Evolutionary conservation across 2,888 invertebrate species (phyloP).

Genomic region (Lochmaea crataegi): DNA sequence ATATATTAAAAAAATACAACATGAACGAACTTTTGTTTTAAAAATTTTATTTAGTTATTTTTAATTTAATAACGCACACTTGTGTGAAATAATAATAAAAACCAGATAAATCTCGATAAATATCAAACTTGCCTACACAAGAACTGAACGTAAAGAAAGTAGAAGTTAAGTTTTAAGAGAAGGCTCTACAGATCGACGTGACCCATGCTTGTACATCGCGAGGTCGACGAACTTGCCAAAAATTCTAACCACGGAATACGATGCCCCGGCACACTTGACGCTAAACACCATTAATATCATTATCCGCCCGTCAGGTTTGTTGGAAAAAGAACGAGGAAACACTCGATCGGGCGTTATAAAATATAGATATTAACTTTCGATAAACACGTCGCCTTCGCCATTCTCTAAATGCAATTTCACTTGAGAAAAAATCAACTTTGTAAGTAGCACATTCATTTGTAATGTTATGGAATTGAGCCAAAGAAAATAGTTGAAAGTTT

Average conservation of each 20-base stretch:
- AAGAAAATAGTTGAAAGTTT: too few species aligned
- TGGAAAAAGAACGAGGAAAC: slow-evolving; percentile 8
- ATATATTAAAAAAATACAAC: too few species aligned
- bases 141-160: neutral
- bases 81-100: neutral
- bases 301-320: slow-evolving; percentile 1
- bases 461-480: too few species aligned
- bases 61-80: too few species aligned
- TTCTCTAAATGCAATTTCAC: neutral
- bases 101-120: neutral
- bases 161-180: neutral
- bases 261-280: neutral
- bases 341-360: neutral
- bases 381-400: neutral
- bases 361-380: too few species aligned
- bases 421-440: too few species aligned
- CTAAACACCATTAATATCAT: slow-evolving; percentile 12
- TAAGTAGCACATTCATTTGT: too few species aligned
- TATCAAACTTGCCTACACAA: neutral
- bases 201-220: slow-evolving; percentile 2
- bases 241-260: slow-evolving; percentile 22
- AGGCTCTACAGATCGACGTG: slow-evolving; percentile 11
- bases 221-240: slow-evolving; percentile 36
- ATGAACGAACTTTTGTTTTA: too few species aligned
- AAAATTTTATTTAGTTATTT: too few species aligned